A percentile compares a stretch with the other conserved stretches of the same genome.
Evolutionary conservation across 2,797 vertebrate species (phyloP).

Genomic region (Sebastolobus altivelis): DNA sequence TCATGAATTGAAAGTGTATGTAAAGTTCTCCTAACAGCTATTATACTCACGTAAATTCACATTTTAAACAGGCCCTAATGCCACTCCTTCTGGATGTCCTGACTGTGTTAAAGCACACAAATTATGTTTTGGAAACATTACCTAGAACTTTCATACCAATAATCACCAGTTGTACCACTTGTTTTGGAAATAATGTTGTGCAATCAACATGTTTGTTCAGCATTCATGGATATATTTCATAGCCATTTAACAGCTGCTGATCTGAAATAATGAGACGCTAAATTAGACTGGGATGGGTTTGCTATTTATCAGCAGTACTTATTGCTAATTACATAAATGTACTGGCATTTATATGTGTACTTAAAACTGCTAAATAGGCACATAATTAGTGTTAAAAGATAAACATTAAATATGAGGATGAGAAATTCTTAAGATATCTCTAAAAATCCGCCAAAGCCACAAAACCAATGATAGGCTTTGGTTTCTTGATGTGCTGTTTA

Average conservation of each 20-base stretch:
- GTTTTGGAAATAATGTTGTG: slow-evolving; percentile 24
- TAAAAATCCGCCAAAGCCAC: background rate
- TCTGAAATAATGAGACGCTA: background rate
- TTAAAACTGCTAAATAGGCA: slow-evolving; percentile 9
- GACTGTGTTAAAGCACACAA: background rate
- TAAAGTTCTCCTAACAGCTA: slow-evolving; percentile 9
- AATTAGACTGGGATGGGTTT: slow-evolving; percentile 3
- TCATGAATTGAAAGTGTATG: slow-evolving; percentile 6
- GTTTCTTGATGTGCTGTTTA: background rate
- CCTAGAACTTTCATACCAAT: background rate
- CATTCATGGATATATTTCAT: slow-evolving; percentile 10
- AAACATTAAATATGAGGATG: background rate
- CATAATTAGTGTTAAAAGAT: slow-evolving; percentile 9
- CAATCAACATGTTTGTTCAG: slow-evolving; percentile 12
- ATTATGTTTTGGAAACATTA: background rate
- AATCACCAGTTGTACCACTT: background rate
- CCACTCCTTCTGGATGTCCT: background rate
- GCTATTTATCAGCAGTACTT: slow-evolving; percentile 15
- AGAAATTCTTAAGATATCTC: background rate
- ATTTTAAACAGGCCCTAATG: slow-evolving; percentile 5
- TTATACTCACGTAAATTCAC: slow-evolving; percentile 3
- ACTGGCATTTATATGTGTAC: background rate
- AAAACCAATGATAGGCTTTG: background rate
- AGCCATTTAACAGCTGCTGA: slow-evolving; percentile 20
- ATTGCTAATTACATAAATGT: slow-evolving; percentile 6